Conservation (phyloP, 2,797 vertebrate genomes). For the Scolopax bukidnonensis region DNA sequence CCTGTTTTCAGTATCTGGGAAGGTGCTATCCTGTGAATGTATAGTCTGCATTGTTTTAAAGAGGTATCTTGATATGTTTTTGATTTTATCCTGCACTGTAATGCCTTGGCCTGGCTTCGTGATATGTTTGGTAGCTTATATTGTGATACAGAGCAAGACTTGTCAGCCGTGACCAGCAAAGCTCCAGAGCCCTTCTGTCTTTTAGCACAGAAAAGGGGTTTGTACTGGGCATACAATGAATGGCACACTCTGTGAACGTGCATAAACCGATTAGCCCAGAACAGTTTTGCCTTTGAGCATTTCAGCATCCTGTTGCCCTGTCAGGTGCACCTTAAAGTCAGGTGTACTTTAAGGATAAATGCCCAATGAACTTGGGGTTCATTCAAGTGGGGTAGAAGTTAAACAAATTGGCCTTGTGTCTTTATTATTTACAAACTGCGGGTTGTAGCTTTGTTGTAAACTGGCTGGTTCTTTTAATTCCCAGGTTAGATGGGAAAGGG, state of each 20-base stretch:
- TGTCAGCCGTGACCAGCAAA: not conserved
- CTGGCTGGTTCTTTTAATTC: not conserved
- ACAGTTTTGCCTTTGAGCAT: constrained; percentile 8
- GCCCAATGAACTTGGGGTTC: not conserved
- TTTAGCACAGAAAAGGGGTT: not conserved
- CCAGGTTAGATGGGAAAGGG: not conserved
- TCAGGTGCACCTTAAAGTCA: not conserved
- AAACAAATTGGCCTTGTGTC: not conserved
- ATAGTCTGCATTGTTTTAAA: not conserved
- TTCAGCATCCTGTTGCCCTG: not conserved
- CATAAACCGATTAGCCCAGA: not conserved
- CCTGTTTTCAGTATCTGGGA: not conserved
- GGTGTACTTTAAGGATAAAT: not conserved
- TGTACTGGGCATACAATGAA: not conserved
- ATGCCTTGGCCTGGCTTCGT: not conserved
- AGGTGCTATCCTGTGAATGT: not conserved
- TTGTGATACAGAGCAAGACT: not conserved
- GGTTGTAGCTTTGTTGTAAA: not conserved
- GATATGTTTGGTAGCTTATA: not conserved
- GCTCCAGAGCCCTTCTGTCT: not conserved
- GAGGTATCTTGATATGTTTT: not conserved
- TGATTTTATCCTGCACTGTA: not conserved
- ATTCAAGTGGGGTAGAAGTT: not conserved
- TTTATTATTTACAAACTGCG: not conserved
- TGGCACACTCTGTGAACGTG: not conserved